Percentiles rank a stretch among this genome's conserved stretches.
Evolutionary conservation across 2,113 vertebrate species (phyloP).

Genomic region (Poecile atricapillus): DNA sequence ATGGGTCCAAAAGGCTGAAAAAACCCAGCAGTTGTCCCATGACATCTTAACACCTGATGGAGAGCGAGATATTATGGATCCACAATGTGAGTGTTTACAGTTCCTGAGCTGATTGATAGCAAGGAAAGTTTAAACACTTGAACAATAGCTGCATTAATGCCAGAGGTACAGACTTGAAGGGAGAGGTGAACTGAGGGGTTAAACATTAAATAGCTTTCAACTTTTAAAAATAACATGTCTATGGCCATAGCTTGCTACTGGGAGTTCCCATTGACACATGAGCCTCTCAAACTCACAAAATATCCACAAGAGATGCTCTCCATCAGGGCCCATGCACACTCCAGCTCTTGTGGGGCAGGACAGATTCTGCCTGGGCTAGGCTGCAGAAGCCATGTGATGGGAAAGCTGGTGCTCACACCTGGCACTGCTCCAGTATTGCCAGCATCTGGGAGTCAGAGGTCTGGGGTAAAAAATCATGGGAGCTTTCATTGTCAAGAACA

Average conservation of each 20-base stretch:
- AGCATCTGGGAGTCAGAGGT: neutral
- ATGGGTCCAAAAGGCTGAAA: neutral
- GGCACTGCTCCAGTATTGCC: neutral
- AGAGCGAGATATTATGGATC: fast-evolving
- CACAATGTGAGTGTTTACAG: neutral
- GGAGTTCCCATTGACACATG: neutral
- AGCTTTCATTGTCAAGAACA: neutral
- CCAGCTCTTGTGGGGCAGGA: neutral
- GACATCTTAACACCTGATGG: neutral
- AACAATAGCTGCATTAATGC: neutral
- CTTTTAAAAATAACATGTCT: neutral
- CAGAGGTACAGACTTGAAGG: neutral
- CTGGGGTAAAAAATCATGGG: fast-evolving
- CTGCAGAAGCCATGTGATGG: fast-evolving
- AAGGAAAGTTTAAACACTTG: neutral
- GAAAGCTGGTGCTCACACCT: fast-evolving
- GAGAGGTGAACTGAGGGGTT: neutral
- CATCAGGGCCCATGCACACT: neutral
- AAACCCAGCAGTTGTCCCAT: neutral
- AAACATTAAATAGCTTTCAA: neutral
- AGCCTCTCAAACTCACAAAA: neutral
- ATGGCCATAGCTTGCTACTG: neutral
- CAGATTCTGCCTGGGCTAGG: neutral
- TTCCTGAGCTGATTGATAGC: neutral
- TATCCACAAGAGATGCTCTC: neutral